phyloP scores from a whole-genome alignment of 2,797 vertebrate species.

The Bothrops alternatus region DNA sequence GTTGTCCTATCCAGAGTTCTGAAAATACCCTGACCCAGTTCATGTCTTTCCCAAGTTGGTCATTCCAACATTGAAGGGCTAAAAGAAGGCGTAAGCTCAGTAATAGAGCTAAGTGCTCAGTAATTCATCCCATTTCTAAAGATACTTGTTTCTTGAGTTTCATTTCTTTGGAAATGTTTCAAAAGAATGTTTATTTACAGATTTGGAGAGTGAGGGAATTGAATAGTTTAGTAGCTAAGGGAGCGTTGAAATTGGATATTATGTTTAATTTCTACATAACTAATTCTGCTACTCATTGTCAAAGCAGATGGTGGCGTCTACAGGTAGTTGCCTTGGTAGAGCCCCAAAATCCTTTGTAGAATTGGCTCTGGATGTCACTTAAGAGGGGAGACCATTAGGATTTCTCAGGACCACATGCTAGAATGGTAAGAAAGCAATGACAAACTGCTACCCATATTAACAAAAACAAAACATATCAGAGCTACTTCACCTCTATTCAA shows the following conservation, averaged over 20 bases:
- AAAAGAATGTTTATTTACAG: not conserved
- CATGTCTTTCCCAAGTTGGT: not conserved
- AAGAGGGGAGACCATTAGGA: not conserved
- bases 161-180: not conserved
- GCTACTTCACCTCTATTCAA: not conserved
- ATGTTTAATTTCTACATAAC: not conserved
- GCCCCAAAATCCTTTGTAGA: not conserved
- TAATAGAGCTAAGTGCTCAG: too few relatives aligned
- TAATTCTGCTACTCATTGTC: not conserved
- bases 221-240: not conserved
- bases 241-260: not conserved
- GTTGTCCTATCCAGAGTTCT: not conserved
- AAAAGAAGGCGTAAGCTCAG: not conserved
- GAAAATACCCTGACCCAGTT: not conserved
- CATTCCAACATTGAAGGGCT: not conserved
- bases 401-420: not conserved
- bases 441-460: not conserved
- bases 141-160: too few relatives aligned
- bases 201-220: not conserved
- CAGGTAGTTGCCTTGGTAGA: not conserved
- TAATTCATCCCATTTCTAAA: not conserved
- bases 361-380: not conserved
- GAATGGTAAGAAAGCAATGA: not conserved
- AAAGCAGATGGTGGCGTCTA: not conserved
- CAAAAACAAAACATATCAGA: not conserved